These are phyloP conservation scores for Danaus chrysippus DNA, from an alignment of 2,888 invertebrate species.

Conservation along the genomic window DNA sequence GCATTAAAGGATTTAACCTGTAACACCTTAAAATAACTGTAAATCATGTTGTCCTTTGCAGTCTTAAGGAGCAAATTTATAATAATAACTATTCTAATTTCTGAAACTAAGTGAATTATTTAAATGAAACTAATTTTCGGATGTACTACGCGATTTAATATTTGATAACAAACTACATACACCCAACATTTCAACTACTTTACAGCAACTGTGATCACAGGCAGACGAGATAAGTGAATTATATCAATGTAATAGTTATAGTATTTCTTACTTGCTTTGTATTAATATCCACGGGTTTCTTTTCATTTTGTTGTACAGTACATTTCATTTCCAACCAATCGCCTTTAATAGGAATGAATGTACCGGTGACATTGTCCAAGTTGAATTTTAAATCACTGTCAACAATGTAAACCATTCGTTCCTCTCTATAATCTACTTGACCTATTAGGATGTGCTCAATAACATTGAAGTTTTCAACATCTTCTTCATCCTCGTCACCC, in stretches of 20 bases:
- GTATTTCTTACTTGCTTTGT: slow-evolving; percentile 52
- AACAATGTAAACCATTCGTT: slow-evolving; percentile 66
- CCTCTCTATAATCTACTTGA: slow-evolving; percentile 51
- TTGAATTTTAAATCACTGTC: slow-evolving; percentile 78
- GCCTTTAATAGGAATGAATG: slow-evolving; percentile 83
- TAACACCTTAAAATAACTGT: slow-evolving; percentile 73
- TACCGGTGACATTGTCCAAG: slow-evolving; percentile 80
- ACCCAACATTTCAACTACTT: too few relatives aligned
- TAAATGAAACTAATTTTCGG: too few relatives aligned
- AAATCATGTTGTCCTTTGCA: too few relatives aligned
- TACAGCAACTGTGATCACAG: too few relatives aligned
- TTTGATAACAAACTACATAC: slow-evolving; percentile 13
- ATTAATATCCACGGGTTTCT: slow-evolving; percentile 66
- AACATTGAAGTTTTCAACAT: slow-evolving; percentile 50
- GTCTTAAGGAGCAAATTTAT: too few relatives aligned
- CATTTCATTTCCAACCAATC: slow-evolving; percentile 84
- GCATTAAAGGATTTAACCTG: slow-evolving; percentile 80
- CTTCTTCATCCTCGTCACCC: slow-evolving; percentile 60
- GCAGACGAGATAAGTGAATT: background rate
- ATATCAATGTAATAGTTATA: slow-evolving; percentile 24
- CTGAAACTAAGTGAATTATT: too few relatives aligned
- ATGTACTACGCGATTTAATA: too few relatives aligned
- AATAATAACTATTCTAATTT: too few relatives aligned
- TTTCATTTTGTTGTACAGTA: slow-evolving; percentile 80
- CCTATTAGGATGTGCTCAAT: slow-evolving; percentile 61